Evolutionary conservation across 2,888 invertebrate species (phyloP).

Genomic region (Drosophila multiciliata): DNA sequence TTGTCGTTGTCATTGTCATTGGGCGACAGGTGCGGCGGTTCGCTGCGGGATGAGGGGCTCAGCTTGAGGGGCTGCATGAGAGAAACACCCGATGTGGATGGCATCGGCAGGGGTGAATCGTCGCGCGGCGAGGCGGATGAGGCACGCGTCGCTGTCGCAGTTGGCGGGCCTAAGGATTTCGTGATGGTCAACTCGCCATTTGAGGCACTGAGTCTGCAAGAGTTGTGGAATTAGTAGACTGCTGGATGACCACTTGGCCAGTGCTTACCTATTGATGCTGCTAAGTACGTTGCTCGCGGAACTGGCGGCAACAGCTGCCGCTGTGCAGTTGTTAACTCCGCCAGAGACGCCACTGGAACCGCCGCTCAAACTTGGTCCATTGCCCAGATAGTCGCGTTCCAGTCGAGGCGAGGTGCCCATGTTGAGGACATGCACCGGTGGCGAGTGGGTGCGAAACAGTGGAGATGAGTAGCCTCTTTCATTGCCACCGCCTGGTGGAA

Average conservation of each 20-base stretch:
- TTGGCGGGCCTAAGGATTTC: constrained; percentile 88
- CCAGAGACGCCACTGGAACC: constrained; percentile 34
- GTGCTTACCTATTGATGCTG: constrained; percentile 88
- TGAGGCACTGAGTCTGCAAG: constrained; percentile 88
- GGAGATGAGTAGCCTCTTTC: constrained; percentile 83
- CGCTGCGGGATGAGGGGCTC: constrained; percentile 86
- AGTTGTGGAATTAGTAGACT: neutral
- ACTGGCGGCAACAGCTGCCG: constrained; percentile 49
- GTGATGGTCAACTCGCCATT: constrained; percentile 94
- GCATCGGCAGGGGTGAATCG: constrained; percentile 72
- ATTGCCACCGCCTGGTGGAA: constrained; percentile 46
- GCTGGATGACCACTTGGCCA: rapidly evolving
- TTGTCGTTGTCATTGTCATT: constrained; percentile 87
- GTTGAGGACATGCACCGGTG: constrained; percentile 64
- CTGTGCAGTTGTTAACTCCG: constrained; percentile 58
- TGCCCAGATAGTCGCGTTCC: constrained; percentile 81
- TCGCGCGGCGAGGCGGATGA: constrained; percentile 76
- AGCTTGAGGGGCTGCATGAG: constrained; percentile 87
- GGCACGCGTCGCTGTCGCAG: constrained; percentile 75
- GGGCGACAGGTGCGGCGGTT: constrained; percentile 87
- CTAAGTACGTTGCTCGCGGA: constrained; percentile 86
- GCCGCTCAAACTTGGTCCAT: constrained; percentile 67
- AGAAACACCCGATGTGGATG: constrained; percentile 65
- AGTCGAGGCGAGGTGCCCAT: constrained; percentile 75
- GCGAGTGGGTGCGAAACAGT: constrained; percentile 70